Evolutionary conservation across 64 coral and sea anemone species (phyloP).

Genomic region (Pachyseris speciosa): DNA sequence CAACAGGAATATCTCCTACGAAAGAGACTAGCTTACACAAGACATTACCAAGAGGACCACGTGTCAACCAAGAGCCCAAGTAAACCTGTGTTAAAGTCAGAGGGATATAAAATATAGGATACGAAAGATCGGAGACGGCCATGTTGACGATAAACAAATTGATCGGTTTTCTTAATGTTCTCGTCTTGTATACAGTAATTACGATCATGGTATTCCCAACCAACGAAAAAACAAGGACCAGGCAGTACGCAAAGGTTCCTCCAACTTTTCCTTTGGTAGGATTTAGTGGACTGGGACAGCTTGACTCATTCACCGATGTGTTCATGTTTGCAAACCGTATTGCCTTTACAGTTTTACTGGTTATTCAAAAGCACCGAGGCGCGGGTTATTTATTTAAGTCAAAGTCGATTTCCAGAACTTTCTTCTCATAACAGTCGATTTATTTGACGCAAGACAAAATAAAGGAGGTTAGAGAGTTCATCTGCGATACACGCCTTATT

Average conservation of each 20-base stretch:
- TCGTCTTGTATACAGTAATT: neutral
- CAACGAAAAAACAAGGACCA: neutral
- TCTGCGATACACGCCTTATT: no score
- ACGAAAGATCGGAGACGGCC: neutral
- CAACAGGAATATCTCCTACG: neutral
- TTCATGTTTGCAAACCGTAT: slow-evolving; percentile 12
- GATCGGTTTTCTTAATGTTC: neutral
- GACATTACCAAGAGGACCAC: slow-evolving; percentile 17
- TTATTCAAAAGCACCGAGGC: no score
- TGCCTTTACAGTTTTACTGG: no score
- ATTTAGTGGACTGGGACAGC: neutral
- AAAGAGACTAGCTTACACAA: slow-evolving; percentile 41
- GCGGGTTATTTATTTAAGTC: no score
- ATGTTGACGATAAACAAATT: neutral
- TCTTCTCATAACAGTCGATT: no score
- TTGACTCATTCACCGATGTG: neutral
- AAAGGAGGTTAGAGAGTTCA: no score
- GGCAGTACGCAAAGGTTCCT: neutral
- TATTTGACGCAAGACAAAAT: no score
- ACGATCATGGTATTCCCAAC: neutral
- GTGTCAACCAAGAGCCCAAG: neutral
- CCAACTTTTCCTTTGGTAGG: neutral
- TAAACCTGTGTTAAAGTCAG: neutral
- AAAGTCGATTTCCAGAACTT: no score
- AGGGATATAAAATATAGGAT: neutral